These are phyloP conservation scores for Pelodiscus sinensis DNA, from an alignment of 2,113 vertebrate species.

Conservation along the genomic window DNA sequence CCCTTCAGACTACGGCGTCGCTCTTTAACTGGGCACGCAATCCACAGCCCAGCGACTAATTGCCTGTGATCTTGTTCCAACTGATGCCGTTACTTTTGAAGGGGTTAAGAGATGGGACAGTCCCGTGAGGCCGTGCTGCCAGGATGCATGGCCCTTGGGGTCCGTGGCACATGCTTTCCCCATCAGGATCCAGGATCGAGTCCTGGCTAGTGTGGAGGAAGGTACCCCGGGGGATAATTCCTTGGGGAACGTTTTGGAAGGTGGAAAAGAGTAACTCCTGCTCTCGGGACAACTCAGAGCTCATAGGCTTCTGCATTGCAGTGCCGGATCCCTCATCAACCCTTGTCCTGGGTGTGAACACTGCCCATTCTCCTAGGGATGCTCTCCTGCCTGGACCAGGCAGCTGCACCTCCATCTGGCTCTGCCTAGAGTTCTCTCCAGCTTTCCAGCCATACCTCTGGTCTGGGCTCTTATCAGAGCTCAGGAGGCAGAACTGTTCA, in stretches of 20 bases:
- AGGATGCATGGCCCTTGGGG: background rate
- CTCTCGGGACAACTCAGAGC: accelerated
- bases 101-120: constrained; percentile 1
- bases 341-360: background rate
- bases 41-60: background rate
- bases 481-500: background rate
- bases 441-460: background rate
- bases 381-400: background rate
- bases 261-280: accelerated
- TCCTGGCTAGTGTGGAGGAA: background rate
- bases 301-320: accelerated
- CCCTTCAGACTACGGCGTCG: background rate
- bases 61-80: background rate
- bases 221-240: background rate
- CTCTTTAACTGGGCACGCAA: accelerated
- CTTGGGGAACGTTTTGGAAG: background rate
- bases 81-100: background rate
- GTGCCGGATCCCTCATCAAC: accelerated
- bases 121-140: background rate
- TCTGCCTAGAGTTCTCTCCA: background rate
- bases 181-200: background rate
- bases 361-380: background rate
- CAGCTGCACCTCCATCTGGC: background rate
- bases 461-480: background rate
- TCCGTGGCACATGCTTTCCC: accelerated